phyloP scores from a whole-genome alignment of 2,113 vertebrate species.

The Bufo bufo region DNA sequence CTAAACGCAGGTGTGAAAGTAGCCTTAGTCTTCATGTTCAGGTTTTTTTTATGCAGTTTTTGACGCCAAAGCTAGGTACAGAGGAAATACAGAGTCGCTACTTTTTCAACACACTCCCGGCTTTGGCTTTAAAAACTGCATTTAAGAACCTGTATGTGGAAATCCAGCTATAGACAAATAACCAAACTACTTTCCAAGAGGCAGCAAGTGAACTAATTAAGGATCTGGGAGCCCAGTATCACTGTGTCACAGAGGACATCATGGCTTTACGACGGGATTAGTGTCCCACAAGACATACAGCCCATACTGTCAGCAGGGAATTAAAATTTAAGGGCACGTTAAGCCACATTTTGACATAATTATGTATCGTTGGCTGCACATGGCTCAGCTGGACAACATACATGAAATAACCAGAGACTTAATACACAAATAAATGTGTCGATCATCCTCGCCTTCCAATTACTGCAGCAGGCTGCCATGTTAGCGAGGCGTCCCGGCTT shows the following conservation, averaged over 20 bases:
- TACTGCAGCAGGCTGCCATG: neutral
- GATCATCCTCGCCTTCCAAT: neutral
- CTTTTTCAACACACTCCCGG: too few relatives aligned
- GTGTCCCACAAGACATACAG: neutral
- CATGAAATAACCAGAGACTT: slow-evolving; percentile 1
- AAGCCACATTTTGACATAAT: neutral
- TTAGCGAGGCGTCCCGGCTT: neutral
- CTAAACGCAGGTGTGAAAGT: too few relatives aligned
- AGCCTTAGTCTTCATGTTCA: too few relatives aligned
- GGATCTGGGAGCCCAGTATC: neutral
- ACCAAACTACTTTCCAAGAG: neutral
- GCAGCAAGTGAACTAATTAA: neutral
- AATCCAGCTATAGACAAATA: neutral
- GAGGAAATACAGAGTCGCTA: too few relatives aligned
- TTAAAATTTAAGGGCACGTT: neutral
- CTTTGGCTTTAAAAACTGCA: too few relatives aligned
- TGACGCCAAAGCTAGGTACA: too few relatives aligned
- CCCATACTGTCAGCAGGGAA: slow-evolving; percentile 32
- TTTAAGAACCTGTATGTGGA: too few relatives aligned
- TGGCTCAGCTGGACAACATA: neutral
- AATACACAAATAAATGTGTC: slow-evolving; percentile 9
- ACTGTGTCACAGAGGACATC: neutral
- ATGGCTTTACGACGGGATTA: neutral
- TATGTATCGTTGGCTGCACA: neutral
- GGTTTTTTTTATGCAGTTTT: too few relatives aligned